Evolutionary conservation across 2,113 vertebrate species (phyloP).

Genomic region (Hassar affinis): DNA sequence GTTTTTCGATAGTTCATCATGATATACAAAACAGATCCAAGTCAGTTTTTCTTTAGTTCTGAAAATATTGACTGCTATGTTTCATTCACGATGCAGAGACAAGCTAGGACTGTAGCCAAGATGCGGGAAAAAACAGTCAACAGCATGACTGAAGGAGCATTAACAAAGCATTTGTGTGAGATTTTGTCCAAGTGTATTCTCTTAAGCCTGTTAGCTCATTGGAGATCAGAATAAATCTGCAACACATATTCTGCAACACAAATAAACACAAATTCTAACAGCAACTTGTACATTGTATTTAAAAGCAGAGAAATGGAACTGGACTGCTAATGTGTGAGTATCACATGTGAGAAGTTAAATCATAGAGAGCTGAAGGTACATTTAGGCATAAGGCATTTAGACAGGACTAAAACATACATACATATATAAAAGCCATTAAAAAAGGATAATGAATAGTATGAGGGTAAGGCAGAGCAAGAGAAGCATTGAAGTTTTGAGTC

Average conservation of each 20-base stretch:
- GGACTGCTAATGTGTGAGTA: background rate
- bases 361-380: slow-evolving; percentile 21
- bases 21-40: slow-evolving; percentile 6
- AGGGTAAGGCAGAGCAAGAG: background rate
- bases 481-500: background rate
- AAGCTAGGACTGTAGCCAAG: background rate
- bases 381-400: slow-evolving; percentile 21
- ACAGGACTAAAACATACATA: background rate
- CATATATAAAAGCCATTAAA: background rate
- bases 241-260: too few species aligned
- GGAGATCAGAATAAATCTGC: background rate
- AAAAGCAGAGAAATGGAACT: background rate
- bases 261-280: background rate
- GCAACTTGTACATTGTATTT: background rate
- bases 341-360: background rate
- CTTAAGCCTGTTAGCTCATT: background rate
- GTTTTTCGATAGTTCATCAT: background rate
- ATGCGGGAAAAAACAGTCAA: background rate
- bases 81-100: background rate
- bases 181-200: background rate
- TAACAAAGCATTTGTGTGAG: background rate
- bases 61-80: background rate
- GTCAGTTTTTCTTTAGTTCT: background rate
- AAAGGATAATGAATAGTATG: slow-evolving; percentile 6
- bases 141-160: background rate